Evolutionary conservation across 2,113 vertebrate genomes (phyloP).

Genomic region (Heterotilapia buettikoferi): DNA sequence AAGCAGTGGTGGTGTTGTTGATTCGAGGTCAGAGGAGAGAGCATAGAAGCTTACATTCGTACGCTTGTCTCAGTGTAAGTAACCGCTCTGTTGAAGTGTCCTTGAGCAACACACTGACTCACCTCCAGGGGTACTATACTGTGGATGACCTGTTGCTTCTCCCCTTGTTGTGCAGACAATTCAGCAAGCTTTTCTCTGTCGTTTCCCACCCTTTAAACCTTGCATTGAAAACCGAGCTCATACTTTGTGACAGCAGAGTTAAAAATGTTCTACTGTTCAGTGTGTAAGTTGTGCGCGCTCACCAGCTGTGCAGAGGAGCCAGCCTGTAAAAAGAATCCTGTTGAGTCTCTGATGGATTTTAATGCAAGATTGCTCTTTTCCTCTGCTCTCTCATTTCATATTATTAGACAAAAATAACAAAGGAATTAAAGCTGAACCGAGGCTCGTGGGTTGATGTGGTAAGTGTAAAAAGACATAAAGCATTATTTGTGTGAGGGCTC

Average conservation of each 20-base stretch:
- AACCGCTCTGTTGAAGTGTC: background rate
- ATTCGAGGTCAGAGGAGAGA: background rate
- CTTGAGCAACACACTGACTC: background rate
- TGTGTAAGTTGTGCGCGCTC: background rate
- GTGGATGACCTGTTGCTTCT: background rate
- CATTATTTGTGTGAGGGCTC: background rate
- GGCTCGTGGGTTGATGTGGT: background rate
- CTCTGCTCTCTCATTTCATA: conserved; percentile 2
- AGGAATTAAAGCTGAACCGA: background rate
- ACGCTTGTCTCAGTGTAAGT: background rate
- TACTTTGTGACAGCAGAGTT: background rate
- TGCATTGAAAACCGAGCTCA: background rate
- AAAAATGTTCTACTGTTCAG: background rate
- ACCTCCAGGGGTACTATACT: background rate
- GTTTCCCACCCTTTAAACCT: background rate
- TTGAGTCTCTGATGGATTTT: conserved; percentile 44
- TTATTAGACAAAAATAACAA: background rate
- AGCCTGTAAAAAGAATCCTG: conserved; percentile 26
- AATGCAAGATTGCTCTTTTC: conserved; percentile 23
- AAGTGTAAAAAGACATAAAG: conserved; percentile 1
- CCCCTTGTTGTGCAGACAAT: background rate
- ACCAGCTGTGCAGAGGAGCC: conserved; percentile 23
- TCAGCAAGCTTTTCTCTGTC: background rate
- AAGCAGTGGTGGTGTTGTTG: background rate
- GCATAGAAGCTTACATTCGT: background rate